Evolutionary conservation across 2,113 vertebrate genomes (phyloP), one percentile per base, ranked within the genome.

Genomic region (Nematolebias whitei): DNA sequence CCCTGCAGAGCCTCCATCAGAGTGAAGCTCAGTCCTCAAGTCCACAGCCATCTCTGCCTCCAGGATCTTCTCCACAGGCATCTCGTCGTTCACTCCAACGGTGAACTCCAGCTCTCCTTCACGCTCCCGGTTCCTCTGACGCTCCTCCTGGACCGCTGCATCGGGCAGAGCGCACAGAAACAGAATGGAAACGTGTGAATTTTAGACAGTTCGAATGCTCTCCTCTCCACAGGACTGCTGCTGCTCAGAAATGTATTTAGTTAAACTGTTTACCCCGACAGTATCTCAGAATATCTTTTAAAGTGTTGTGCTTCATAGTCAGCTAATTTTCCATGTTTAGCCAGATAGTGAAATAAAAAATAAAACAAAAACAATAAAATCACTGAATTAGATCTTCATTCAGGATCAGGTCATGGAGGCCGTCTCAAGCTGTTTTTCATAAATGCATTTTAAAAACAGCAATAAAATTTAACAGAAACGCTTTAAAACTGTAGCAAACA

Each of bases 61-160:
- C 86, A 97, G 83, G 76, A 97, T 97, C 90, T 96, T 95, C 90
- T 96, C 96, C 87, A 96, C 96, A 0, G 95, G 96, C 96, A 97
- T 97, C 87, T 97, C 96, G 74, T 97, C 96, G 0, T 95, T 95
- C 76, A 92, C 93, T 1, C 92, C 89, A 2, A 90, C 90, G 23
- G 87, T 91, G 56, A 91, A 90, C 80, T 95, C 95, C 35, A 90
- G 80, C 39, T 94, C 95, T n/a, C 91, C 93, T 18, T 96, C 95
- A 1, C 93, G 93, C 0, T 97, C 96, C 54, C 93, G 90, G 24
- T 95, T 94, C 64, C 95, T 93, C 75, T 97, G 96, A 9, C 96
- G 94, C 74, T 97, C 96, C 67, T 97, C 95, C 83, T 97, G 96
- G 32, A 96, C 95, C 7, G 96, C 96, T 97, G 87, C 14, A 41